Evolutionary conservation across 2,888 invertebrate genomes (phyloP), one percentile per base, ranked within the genome.

Genomic region (Seira musarum): DNA sequence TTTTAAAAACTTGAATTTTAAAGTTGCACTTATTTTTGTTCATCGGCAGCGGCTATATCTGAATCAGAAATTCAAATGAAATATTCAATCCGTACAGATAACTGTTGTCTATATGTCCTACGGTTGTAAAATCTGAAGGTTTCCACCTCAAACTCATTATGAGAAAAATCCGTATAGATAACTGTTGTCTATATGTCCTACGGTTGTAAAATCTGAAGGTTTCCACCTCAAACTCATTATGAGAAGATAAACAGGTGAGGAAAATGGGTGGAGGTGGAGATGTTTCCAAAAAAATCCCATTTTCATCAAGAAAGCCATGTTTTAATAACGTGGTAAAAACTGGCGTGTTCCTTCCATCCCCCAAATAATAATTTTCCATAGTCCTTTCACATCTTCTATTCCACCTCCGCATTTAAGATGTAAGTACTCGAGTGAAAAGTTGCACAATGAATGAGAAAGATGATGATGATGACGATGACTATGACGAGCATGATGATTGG

Each of bases 401-500:
- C 17, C 69, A 19, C 30, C n/a, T 49, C 49, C 24, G 5, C n/a
- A n/a, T n/a, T n/a, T n/a, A n/a, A n/a, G n/a, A n/a, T n/a, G n/a
- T n/a, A n/a, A n/a, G n/a, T n/a, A n/a, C n/a, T n/a, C n/a, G n/a
- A 8, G 6, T 25, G 49, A 65, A 65, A 30, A 35, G 15, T 35
- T 65, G 40, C 64, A 64, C 64, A 64, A 64, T 64, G 22, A 22
- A 60, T 8, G 8, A 8, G 40, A n/a, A 24, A n/a, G 53, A 64
- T 25, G 60, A 13, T 15, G 15, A 35, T 40, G 17, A 15, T 64
- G 46, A 57, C 57, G 17, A 57, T 13, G 57, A n/a, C n/a, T 76
- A 83, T 82, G 79, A 81, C 78, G 77, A n/a, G n/a, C n/a, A 80
- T 79, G 82, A 82, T 83, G 82, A 85, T 83, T 81, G 82, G 82